These are phyloP conservation scores for Alcis repandata DNA, from an alignment of 2,888 invertebrate species.

Conservation along the genomic window DNA sequence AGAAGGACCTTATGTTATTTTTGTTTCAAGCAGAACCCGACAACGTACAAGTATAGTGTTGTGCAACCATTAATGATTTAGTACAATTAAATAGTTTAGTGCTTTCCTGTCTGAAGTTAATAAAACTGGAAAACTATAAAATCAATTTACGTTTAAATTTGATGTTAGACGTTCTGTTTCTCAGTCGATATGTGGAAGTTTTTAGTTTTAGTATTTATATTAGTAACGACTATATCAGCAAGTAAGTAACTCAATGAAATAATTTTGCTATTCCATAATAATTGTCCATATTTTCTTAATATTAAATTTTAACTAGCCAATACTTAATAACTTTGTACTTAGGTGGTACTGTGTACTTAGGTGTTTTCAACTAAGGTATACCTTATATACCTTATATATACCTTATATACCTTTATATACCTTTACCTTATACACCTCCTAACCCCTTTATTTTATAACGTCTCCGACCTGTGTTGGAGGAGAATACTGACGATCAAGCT, in stretches of 20 bases:
- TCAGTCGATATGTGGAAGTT: constrained; percentile 23
- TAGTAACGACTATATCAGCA: background rate
- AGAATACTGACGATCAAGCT: too few species aligned
- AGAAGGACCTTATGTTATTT: too few species aligned
- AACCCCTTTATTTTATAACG: too few species aligned
- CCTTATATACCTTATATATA: too few species aligned
- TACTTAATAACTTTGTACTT: too few species aligned
- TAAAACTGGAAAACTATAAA: constrained; percentile 24
- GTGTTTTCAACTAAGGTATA: too few species aligned
- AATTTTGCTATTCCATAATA: background rate
- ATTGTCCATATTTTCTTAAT: too few species aligned
- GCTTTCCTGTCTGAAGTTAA: constrained; percentile 11
- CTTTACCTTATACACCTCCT: too few species aligned
- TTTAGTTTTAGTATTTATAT: constrained; percentile 13
- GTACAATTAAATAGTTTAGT: constrained; percentile 7
- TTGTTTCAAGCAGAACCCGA: background rate
- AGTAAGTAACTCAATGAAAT: background rate
- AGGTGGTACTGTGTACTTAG: too few species aligned
- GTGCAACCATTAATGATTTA: background rate
- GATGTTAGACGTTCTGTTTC: background rate
- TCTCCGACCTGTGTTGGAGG: too few species aligned
- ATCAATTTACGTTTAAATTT: background rate
- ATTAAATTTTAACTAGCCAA: too few species aligned
- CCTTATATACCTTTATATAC: too few species aligned
- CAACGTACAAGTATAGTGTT: background rate